phyloP scores from a whole-genome alignment of 2,113 vertebrate genomes.

The Zingel zingel region DNA sequence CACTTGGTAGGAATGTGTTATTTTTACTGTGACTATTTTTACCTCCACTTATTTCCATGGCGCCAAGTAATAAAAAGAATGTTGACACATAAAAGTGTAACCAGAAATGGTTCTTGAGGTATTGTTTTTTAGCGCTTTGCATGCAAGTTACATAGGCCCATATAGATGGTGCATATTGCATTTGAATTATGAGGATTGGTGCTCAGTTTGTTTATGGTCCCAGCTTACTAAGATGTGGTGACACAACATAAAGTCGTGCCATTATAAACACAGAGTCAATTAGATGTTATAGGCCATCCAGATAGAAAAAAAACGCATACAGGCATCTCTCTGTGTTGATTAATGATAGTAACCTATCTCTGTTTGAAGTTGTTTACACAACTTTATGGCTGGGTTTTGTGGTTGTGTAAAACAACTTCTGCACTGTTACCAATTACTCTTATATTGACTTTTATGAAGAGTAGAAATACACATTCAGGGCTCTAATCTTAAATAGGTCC shows the following conservation, averaged over 20 bases:
- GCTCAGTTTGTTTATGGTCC: constrained; percentile 52
- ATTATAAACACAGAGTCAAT: constrained; percentile 44
- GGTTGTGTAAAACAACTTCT: constrained; percentile 56
- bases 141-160: constrained; percentile 3
- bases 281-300: constrained; percentile 27
- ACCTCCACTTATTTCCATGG: constrained; percentile 69
- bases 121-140: constrained; percentile 42
- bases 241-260: constrained; percentile 35
- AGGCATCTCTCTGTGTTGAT: constrained; percentile 33
- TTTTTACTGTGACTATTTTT: constrained; percentile 81
- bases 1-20: constrained; percentile 77
- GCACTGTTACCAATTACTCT: constrained; percentile 31
- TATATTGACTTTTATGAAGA: constrained; percentile 38
- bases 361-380: constrained; percentile 47
- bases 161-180: constrained; percentile 20
- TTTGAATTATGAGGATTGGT: constrained; percentile 33
- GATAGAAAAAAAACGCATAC: constrained; percentile 15
- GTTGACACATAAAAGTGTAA: constrained; percentile 64
- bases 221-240: constrained; percentile 67
- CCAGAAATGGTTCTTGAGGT: constrained; percentile 43
- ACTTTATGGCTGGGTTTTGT: constrained; percentile 53
- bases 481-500: constrained; percentile 40
- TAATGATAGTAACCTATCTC: constrained; percentile 45
- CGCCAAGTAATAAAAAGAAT: constrained; percentile 55
- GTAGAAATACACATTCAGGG: constrained; percentile 49